Percentiles rank a stretch among this genome's conserved stretches.
Evolutionary conservation across 2,113 vertebrate genomes (phyloP).

Genomic region (Peromyscus leucopus): DNA sequence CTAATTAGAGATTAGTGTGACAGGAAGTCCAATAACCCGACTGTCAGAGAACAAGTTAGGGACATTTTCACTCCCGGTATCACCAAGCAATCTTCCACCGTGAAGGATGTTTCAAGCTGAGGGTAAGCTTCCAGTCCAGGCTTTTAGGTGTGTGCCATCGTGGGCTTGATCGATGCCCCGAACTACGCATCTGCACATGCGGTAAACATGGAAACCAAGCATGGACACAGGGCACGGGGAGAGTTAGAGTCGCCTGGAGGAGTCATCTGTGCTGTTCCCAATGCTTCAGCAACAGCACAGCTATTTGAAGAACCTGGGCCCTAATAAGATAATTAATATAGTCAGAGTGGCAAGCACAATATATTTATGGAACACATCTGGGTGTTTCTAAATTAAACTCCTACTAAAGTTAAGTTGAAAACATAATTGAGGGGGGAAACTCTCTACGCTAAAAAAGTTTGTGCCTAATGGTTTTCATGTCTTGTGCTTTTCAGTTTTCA

Average conservation of each 20-base stretch:
- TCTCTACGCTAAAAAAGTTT: conserved; percentile 55
- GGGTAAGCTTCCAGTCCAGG: not conserved
- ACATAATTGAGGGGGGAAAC: conserved; percentile 16
- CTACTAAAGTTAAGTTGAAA: conserved; percentile 54
- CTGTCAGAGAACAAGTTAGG: conserved; percentile 62
- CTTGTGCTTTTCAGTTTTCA: not conserved
- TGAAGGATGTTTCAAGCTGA: conserved; percentile 64
- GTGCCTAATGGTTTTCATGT: conserved; percentile 37
- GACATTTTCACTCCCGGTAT: conserved; percentile 70
- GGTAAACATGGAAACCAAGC: too few relatives aligned
- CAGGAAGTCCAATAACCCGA: conserved; percentile 68
- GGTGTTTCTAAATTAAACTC: conserved; percentile 67
- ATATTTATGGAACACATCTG: conserved; percentile 71
- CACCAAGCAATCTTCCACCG: not conserved
- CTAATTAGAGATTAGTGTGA: conserved; percentile 75
- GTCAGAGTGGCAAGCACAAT: conserved; percentile 15
- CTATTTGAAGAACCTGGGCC: conserved; percentile 39
- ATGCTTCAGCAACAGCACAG: conserved; percentile 11
- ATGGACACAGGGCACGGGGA: not conserved
- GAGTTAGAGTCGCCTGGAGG: not conserved
- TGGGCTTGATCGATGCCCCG: not conserved
- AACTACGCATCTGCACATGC: not conserved
- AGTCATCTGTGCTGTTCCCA: not conserved
- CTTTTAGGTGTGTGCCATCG: not conserved
- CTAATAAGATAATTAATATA: conserved; percentile 47